Percentiles rank a stretch among this genome's conserved stretches.
These are phyloP conservation scores for Agrochola lychnidis DNA, from an alignment of 2,888 invertebrate species.

Conservation along the genomic window DNA sequence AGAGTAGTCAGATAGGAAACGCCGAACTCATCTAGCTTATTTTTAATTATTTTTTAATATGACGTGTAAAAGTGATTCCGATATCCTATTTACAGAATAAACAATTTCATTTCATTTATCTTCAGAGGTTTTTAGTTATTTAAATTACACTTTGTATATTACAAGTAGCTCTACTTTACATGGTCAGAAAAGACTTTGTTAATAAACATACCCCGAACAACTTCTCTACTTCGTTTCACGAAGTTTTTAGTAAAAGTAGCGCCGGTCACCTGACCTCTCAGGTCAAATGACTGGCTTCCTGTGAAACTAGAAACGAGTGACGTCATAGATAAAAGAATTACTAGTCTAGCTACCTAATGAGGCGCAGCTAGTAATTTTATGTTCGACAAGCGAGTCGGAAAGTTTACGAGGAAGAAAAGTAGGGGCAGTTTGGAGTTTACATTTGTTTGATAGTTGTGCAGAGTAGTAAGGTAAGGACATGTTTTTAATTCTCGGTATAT, in stretches of 20 bases:
- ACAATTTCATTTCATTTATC: no score
- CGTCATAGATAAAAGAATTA: conserved; percentile 15
- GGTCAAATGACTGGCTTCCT: conserved; percentile 21
- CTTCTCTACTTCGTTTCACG: no score
- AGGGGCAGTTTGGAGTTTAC: background rate
- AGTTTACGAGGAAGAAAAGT: background rate
- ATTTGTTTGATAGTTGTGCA: background rate
- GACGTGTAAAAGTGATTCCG: no score
- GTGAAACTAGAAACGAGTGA: conserved; percentile 16
- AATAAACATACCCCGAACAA: background rate
- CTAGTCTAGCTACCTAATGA: conserved; percentile 1
- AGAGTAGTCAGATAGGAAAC: no score
- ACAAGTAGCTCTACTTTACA: no score
- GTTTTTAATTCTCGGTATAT: background rate
- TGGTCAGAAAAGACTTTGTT: background rate
- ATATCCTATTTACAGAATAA: no score
- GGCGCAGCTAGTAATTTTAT: conserved; percentile 21
- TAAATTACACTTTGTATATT: background rate
- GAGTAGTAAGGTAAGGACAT: background rate
- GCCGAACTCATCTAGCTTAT: no score
- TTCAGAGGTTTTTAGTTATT: background rate
- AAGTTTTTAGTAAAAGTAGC: conserved; percentile 6
- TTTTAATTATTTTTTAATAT: no score
- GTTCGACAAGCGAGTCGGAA: background rate
- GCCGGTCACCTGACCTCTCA: background rate